Evolutionary conservation across 2,113 vertebrate genomes (phyloP).

Genomic region (Cinclus mexicanus): DNA sequence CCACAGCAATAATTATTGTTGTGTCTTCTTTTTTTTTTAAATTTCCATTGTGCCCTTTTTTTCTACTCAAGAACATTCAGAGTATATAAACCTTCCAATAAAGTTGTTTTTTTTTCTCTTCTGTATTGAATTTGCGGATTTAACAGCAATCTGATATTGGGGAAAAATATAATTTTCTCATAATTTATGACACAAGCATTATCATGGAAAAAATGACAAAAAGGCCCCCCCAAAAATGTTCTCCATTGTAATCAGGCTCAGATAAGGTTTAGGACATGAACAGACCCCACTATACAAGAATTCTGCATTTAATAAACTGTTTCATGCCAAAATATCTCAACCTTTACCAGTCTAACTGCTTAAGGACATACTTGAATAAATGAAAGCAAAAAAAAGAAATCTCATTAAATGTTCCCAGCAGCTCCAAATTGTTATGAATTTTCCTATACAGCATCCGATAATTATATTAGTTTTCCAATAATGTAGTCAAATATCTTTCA

Average conservation of each 20-base stretch:
- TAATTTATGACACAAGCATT: not conserved
- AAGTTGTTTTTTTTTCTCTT: not conserved
- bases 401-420: conserved; percentile 63
- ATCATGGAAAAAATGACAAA: not conserved
- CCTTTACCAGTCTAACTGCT: not conserved
- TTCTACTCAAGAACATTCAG: not conserved
- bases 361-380: conserved; percentile 42
- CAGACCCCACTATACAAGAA: not conserved
- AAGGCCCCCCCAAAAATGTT: not conserved
- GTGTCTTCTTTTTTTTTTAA: not conserved
- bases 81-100: not conserved
- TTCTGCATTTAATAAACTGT: not conserved
- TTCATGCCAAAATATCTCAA: not conserved
- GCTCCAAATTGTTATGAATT: conserved; percentile 53
- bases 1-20: not conserved
- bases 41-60: not conserved
- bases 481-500: conserved; percentile 51
- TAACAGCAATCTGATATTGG: not conserved
- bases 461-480: conserved; percentile 62
- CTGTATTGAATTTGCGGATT: not conserved
- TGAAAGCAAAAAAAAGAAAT: conserved; percentile 56
- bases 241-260: not conserved
- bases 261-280: not conserved
- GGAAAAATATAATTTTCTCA: not conserved
- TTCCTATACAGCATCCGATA: conserved; percentile 26